Percentiles rank a stretch among this genome's conserved stretches.
These are phyloP conservation scores for Ephydatia muelleri DNA, from an alignment of 37 sponge, comb jelly and placozoan species.

Conservation along the genomic window DNA sequence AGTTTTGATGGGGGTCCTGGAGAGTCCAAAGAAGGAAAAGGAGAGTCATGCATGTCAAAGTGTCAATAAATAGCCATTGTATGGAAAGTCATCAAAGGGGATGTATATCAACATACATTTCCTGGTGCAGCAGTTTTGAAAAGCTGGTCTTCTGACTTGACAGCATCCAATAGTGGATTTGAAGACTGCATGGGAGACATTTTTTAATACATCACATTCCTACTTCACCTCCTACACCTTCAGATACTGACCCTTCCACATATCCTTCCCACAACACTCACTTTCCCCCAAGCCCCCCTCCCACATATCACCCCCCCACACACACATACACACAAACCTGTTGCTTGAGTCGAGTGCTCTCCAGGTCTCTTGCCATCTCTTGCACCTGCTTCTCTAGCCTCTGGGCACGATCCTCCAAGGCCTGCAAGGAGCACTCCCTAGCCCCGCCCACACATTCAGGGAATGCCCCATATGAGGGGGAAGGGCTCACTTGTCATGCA, in stretches of 20 bases:
- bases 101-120: not conserved
- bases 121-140: not conserved
- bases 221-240: not conserved
- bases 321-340: not conserved
- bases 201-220: too few species aligned
- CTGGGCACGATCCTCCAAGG: conserved; percentile 11
- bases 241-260: not conserved
- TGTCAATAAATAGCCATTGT: too few species aligned
- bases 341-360: not conserved
- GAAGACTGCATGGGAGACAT: not conserved
- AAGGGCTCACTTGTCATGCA: not conserved
- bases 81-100: not conserved
- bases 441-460: not conserved
- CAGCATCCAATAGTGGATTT: not conserved
- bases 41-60: not conserved
- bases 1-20: not conserved
- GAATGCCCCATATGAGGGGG: not conserved
- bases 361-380: not conserved
- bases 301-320: not conserved
- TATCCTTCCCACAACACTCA: not conserved
- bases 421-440: conserved; percentile 3
- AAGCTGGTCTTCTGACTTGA: not conserved
- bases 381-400: conserved; percentile 20
- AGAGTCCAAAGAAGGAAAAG: not conserved
- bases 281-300: too few species aligned